A percentile compares a stretch with the other conserved stretches of the same genome.
These are phyloP conservation scores for Sebastes taczanowskii DNA, from an alignment of 2,797 vertebrate species.

Conservation along the genomic window DNA sequence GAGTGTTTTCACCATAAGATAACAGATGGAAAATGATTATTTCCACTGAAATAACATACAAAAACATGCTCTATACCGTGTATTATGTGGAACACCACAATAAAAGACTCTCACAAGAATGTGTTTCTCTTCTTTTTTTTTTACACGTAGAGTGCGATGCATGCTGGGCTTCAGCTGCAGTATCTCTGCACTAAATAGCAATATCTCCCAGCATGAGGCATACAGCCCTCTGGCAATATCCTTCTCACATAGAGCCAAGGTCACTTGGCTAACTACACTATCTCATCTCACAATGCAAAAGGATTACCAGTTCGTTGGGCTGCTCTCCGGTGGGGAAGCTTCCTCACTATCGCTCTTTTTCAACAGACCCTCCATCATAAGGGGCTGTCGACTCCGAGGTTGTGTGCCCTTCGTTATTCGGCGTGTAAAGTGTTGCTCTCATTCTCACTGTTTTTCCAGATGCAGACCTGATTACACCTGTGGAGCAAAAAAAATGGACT, in stretches of 20 bases:
- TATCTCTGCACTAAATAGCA: slow-evolving; percentile 67
- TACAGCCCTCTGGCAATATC: slow-evolving; percentile 70
- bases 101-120: slow-evolving; percentile 22
- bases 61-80: background rate
- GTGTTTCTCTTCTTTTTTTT: slow-evolving; percentile 3
- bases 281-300: slow-evolving; percentile 63
- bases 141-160: slow-evolving; percentile 17
- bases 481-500: slow-evolving; percentile 13
- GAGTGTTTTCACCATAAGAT: background rate
- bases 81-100: background rate
- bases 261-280: slow-evolving; percentile 67
- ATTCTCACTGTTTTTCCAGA: slow-evolving; percentile 19
- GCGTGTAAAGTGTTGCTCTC: slow-evolving; percentile 1
- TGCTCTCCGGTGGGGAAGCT: slow-evolving; percentile 17
- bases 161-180: slow-evolving; percentile 65
- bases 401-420: slow-evolving; percentile 15
- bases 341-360: slow-evolving; percentile 8
- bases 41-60: background rate
- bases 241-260: slow-evolving; percentile 76
- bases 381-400: background rate
- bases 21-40: slow-evolving; percentile 4
- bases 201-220: slow-evolving; percentile 70
- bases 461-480: slow-evolving; percentile 47
- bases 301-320: slow-evolving; percentile 47
- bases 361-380: slow-evolving; percentile 25